A percentile compares a stretch with the other conserved stretches of the same genome.
Conservation (phyloP, 2,888 invertebrate genomes). For the Netelia virgata region DNA sequence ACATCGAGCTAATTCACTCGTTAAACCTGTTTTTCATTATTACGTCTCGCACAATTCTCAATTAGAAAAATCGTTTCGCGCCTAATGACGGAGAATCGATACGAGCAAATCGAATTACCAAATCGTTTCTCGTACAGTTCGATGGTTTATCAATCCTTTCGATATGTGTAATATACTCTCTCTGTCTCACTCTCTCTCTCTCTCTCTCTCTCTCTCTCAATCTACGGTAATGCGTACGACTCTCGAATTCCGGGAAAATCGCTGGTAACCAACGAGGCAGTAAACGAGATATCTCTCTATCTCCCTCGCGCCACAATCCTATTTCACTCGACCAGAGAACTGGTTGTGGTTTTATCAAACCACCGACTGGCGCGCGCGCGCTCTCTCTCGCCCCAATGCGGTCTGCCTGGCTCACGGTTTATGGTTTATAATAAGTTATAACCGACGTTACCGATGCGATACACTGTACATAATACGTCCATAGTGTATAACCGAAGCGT, state of each 20-base stretch:
- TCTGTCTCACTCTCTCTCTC: background rate
- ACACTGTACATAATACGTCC: background rate
- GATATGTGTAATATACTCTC: conserved; percentile 36
- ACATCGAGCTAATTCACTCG: background rate
- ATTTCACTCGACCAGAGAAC: conserved; percentile 49
- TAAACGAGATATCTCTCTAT: conserved; percentile 52
- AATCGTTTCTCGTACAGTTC: conserved; percentile 55
- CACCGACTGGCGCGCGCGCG: conserved; percentile 12
- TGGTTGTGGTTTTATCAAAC: conserved; percentile 64
- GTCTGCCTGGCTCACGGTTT: conserved; percentile 13
- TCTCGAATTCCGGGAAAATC: conserved; percentile 57
- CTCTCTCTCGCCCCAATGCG: background rate
- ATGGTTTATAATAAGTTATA: conserved; percentile 48
- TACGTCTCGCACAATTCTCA: background rate
- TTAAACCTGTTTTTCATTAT: background rate
- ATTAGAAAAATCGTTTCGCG: conserved; percentile 16
- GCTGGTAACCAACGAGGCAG: conserved; percentile 56
- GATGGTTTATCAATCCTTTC: conserved; percentile 5
- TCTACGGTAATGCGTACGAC: background rate
- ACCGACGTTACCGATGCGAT: conserved; percentile 17
- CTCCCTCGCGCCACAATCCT: conserved; percentile 40
- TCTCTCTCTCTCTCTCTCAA: background rate
- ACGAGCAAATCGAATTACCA: conserved; percentile 51
- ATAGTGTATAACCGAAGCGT: background rate
- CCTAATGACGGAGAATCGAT: conserved; percentile 27